Evolutionary conservation across 1,140 invertebrate genomes (phyloP).

Genomic region (Globodera ellingtonae): DNA sequence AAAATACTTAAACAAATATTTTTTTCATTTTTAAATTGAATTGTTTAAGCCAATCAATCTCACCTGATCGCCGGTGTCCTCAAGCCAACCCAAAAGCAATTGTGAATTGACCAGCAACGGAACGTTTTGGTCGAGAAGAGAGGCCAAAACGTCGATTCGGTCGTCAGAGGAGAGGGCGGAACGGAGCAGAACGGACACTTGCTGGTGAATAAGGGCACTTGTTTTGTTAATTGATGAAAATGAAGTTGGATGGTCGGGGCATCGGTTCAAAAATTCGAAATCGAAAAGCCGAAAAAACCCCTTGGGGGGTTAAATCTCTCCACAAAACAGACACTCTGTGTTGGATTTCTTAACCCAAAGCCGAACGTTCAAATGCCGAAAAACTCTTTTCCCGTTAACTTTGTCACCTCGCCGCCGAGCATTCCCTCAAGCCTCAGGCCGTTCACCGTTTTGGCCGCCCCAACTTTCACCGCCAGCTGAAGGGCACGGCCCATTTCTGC

Average conservation of each 20-base stretch:
- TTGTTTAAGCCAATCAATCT: neutral
- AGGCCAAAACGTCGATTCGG: constrained; percentile 35
- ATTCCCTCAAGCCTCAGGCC: constrained; percentile 20
- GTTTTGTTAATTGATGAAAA: neutral
- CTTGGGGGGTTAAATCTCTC: no score
- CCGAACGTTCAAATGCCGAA: no score
- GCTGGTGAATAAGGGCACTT: constrained; percentile 24
- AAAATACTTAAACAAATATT: constrained; percentile 44
- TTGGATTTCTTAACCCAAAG: no score
- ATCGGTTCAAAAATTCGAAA: no score
- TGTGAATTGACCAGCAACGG: constrained; percentile 36
- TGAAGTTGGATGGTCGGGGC: no score
- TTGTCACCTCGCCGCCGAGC: constrained; percentile 20
- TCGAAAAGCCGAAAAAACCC: no score
- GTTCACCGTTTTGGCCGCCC: constrained; percentile 28
- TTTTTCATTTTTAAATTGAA: neutral
- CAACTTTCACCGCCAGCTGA: constrained; percentile 44
- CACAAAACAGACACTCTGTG: no score
- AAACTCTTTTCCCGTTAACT: no score
- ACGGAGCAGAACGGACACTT: constrained; percentile 31
- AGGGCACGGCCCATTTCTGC: constrained; percentile 30
- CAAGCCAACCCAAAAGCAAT: constrained; percentile 35
- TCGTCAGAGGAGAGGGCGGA: constrained; percentile 32
- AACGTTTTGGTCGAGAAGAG: constrained; percentile 47
- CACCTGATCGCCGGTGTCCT: constrained; percentile 32